Base-by-base conservation (phyloP, 30 jellyfish, hydroid and myxozoan genomes). In the Catostylus mosaicus region DNA sequence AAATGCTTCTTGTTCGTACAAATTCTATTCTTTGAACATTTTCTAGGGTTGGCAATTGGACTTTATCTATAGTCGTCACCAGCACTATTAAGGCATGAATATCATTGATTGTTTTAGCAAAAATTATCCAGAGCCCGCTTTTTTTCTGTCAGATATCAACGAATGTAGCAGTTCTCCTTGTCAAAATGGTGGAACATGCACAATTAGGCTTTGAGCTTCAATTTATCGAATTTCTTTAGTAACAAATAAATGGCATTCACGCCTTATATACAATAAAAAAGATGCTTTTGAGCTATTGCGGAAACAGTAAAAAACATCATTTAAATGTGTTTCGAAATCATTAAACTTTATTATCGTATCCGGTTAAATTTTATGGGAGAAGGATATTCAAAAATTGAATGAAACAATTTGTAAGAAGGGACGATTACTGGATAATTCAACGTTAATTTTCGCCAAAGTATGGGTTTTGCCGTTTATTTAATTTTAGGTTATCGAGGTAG, bases 121-220 rank as follows among this genome's bases (percentile, higher is more conserved):
- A 43, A 16, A 43, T 6, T 43, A 43, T 9, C 16, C 14, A 43
- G 54, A n/a, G n/a, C n/a, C n/a, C n/a, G n/a, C n/a, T n/a, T n/a
- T n/a, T n/a, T n/a, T n/a, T n/a, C n/a, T n/a, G n/a, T 31, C 47
- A 61, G 73, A 61, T 3, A 7, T 61, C 3, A 24, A 61, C n/a
- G 73, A 61, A 61, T 61, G 73, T 29, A 31, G 46, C 73, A 61
- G 73, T 18, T 69, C 81, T 12, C 81, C 81, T 43, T 69, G 81
- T 46, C 29, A 69, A 36, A 69, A 69, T 30, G 81, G 66, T 69
- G 81, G 81, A 69, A 69, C 20, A 16, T 69, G 81, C 43, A 23
- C 38, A n/a, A n/a, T n/a, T n/a, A n/a, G n/a, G n/a, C n/a, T n/a
- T n/a, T n/a, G n/a, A n/a, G n/a, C n/a, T n/a, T n/a, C n/a, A n/a